Conservation (phyloP, 2,113 vertebrate genomes). For the Lagenorhynchus albirostris region DNA sequence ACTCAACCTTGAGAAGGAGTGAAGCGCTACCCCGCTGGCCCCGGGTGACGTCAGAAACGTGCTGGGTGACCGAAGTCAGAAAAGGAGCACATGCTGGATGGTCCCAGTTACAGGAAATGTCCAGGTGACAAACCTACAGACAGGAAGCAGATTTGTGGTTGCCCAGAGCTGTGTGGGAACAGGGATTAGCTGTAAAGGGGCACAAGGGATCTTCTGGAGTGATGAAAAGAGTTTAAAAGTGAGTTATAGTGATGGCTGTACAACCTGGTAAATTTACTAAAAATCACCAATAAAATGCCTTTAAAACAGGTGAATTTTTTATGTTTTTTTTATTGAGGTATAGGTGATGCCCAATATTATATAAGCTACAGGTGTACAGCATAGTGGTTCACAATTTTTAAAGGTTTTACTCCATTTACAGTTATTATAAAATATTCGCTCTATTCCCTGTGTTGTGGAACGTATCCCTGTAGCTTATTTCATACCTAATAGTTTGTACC, state of each 20-base stretch:
- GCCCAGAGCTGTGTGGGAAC: not conserved
- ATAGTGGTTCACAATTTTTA: not conserved
- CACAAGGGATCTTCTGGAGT: not conserved
- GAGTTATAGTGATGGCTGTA: not conserved
- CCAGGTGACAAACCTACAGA: not conserved
- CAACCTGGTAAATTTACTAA: not conserved
- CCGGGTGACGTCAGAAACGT: not conserved
- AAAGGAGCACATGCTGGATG: rapidly evolving
- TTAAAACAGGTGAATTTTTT: not conserved
- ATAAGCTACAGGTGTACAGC: not conserved
- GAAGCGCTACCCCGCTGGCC: rapidly evolving
- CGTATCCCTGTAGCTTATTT: not conserved
- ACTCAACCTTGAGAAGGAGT: too few species aligned
- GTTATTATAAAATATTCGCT: not conserved
- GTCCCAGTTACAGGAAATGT: not conserved
- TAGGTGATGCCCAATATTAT: not conserved
- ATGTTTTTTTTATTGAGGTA: not conserved
- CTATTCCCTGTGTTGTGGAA: not conserved
- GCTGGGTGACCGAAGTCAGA: not conserved
- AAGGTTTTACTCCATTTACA: not conserved
- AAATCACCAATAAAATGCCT: not conserved
- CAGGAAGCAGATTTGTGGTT: rapidly evolving
- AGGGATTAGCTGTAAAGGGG: not conserved
- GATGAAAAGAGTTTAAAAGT: too few species aligned
- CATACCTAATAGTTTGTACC: not conserved